A percentile compares a stretch with the other conserved stretches of the same genome.
These are phyloP conservation scores for Endomychus coccineus DNA, from an alignment of 2,888 invertebrate genomes.

Conservation along the genomic window DNA sequence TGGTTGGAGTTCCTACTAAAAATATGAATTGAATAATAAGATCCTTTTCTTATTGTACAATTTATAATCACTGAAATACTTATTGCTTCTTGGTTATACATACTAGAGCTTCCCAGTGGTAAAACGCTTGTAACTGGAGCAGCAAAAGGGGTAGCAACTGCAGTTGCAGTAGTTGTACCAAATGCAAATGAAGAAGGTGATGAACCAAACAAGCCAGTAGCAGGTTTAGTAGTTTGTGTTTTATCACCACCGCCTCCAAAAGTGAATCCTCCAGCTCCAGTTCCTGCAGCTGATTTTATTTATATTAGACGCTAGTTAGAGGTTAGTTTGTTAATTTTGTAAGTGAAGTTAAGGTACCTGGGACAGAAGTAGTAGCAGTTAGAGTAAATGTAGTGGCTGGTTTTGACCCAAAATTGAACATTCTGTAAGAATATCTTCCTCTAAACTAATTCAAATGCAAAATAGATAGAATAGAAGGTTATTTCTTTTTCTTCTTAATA, in stretches of 20 bases:
- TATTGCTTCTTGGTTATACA: too few species aligned
- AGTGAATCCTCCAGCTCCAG: conserved; percentile 10
- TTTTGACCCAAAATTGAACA: conserved; percentile 12
- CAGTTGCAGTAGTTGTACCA: conserved; percentile 8
- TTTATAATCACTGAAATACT: too few species aligned
- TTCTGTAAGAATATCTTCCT: too few species aligned
- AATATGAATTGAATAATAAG: too few species aligned
- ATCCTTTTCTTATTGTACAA: too few species aligned
- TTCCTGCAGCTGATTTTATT: too few species aligned
- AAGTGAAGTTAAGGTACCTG: conserved; percentile 2
- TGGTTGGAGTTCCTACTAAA: conserved; percentile 11
- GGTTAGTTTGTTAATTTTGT: neutral
- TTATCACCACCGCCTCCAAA: conserved; percentile 15
- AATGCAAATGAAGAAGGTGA: conserved; percentile 7
- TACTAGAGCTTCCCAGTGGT: too few species aligned
- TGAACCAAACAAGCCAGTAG: conserved; percentile 9
- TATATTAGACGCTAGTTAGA: neutral
- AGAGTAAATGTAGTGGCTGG: conserved; percentile 14
- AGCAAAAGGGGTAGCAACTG: conserved; percentile 1
- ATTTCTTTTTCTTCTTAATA: too few species aligned
- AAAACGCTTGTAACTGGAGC: neutral
- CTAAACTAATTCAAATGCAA: too few species aligned
- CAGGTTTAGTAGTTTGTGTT: conserved; percentile 8
- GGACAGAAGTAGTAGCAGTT: conserved; percentile 10
- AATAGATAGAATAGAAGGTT: too few species aligned